Evolutionary conservation across 37 sponge, comb jelly and placozoan species (phyloP), one percentile per base, ranked within the genome.

Genomic region (Amphimedon queenslandica): DNA sequence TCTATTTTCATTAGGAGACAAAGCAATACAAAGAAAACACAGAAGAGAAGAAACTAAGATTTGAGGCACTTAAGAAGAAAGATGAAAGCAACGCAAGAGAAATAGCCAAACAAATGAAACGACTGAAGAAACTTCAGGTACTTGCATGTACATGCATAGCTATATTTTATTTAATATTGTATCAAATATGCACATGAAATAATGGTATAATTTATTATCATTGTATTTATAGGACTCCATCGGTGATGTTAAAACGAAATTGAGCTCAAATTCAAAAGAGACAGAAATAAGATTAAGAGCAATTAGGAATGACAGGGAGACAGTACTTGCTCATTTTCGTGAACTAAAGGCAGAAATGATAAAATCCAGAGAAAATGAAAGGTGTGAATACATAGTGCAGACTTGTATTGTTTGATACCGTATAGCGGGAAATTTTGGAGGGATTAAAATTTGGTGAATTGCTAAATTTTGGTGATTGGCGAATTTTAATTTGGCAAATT

Each of bases 61-160:
- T 94, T 64, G 94, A 94, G 69, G 79, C 77, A 31, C 82, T 97
- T 51, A 97, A 97, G 81, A 84, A 80, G 76, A 90, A 94, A 51
- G 98, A 97, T 66, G 93, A 91, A 41, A 67, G 69, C 18, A 83
- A 80, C 40, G 82, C 95, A 1, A 69, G 69, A 38, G 80, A 92
- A 56, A 97, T 97, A 34, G 75, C 88, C 57, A 39, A 78, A 34
- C 98, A 97, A 77, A 94, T 92, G 92, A 97, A 93, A 51, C 88
- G 81, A 35, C 60, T 97, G 5, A 80, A 94, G 33, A 90, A 87
- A 55, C 61, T 93, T 23, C 94, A 90, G 57, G 91, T 79, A 58
- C 28, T n/a, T n/a, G n/a, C n/a, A n/a, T n/a, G n/a, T n/a, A n/a
- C n/a, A n/a, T n/a, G n/a, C n/a, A n/a, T n/a, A n/a, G n/a, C n/a